Evolutionary conservation across 2,888 invertebrate species (phyloP).

Genomic region (Drosophila colorata): DNA sequence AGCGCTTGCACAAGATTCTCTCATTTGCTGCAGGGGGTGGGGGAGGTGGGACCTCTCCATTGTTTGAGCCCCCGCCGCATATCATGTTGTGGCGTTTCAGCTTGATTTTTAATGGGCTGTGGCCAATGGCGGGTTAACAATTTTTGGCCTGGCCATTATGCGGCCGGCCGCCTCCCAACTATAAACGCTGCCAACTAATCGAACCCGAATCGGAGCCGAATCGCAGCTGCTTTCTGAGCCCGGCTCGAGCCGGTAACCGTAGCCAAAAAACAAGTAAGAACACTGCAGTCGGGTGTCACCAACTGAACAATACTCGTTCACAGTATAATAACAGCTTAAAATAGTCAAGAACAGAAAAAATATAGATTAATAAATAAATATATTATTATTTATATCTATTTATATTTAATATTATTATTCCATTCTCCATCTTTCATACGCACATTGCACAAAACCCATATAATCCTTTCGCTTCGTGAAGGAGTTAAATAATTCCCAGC

Average conservation of each 20-base stretch:
- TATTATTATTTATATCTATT: too few relatives aligned
- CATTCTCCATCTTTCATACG: too few relatives aligned
- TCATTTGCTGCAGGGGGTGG: conserved; percentile 13
- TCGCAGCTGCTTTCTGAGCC: background rate
- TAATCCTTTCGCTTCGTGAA: too few relatives aligned
- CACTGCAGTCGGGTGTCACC: too few relatives aligned
- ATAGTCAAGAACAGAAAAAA: too few relatives aligned
- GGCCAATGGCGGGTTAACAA: conserved; percentile 59
- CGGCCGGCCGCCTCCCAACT: conserved; percentile 35
- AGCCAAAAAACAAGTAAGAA: too few relatives aligned
- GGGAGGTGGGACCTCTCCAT: background rate
- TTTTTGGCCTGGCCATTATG: conserved; percentile 37
- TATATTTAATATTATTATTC: too few relatives aligned
- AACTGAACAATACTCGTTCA: too few relatives aligned
- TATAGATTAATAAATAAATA: too few relatives aligned
- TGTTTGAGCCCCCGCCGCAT: conserved; percentile 3
- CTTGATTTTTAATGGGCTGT: conserved; percentile 66
- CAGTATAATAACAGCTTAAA: too few relatives aligned
- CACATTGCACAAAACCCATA: too few relatives aligned
- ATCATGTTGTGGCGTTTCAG: background rate
- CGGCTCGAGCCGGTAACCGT: too few relatives aligned
- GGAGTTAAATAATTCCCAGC: background rate
- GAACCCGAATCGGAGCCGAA: conserved; percentile 5
- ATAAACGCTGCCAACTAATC: conserved; percentile 30
- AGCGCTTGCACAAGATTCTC: conserved; percentile 22